Evolutionary conservation across 2,888 invertebrate genomes (phyloP).

Genomic region (Tanytarsus gracilentus): DNA sequence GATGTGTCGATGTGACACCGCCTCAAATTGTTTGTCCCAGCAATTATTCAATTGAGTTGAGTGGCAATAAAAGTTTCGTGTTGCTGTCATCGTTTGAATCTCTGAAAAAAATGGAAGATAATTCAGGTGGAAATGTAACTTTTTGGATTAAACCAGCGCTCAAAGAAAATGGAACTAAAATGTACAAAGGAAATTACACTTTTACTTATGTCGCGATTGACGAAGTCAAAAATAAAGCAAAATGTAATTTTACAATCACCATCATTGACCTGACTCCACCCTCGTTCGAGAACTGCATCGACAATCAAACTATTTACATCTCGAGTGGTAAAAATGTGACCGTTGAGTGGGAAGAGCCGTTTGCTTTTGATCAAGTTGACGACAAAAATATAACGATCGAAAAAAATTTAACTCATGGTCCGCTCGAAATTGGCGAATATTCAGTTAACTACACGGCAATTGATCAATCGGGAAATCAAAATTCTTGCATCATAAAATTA

Average conservation of each 20-base stretch:
- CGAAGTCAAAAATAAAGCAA: constrained; percentile 49
- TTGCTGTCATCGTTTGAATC: constrained; percentile 27
- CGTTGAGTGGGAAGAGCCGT: constrained; percentile 45
- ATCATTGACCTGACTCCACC: constrained; percentile 51
- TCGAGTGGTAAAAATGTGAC: constrained; percentile 51
- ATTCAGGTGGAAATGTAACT: constrained; percentile 48
- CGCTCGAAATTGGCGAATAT: constrained; percentile 49
- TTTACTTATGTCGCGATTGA: constrained; percentile 58
- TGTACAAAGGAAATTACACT: constrained; percentile 50
- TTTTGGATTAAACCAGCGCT: constrained; percentile 53
- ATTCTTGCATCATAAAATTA: constrained; percentile 50
- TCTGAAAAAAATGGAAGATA: constrained; percentile 46
- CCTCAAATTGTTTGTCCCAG: constrained; percentile 51
- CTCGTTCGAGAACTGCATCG: constrained; percentile 49
- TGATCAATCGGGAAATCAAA: constrained; percentile 51
- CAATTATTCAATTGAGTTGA: constrained; percentile 36
- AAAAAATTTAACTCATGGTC: constrained; percentile 43
- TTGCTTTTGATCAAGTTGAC: constrained; percentile 42
- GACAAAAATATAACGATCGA: constrained; percentile 34
- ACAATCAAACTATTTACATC: constrained; percentile 49
- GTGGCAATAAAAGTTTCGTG: constrained; percentile 8
- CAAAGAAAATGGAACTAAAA: constrained; percentile 42
- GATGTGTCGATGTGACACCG: constrained; percentile 49
- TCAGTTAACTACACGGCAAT: constrained; percentile 49
- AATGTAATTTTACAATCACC: constrained; percentile 51